phyloP scores from a whole-genome alignment of 2,797 vertebrate genomes.

The Trachops cirrhosus region DNA sequence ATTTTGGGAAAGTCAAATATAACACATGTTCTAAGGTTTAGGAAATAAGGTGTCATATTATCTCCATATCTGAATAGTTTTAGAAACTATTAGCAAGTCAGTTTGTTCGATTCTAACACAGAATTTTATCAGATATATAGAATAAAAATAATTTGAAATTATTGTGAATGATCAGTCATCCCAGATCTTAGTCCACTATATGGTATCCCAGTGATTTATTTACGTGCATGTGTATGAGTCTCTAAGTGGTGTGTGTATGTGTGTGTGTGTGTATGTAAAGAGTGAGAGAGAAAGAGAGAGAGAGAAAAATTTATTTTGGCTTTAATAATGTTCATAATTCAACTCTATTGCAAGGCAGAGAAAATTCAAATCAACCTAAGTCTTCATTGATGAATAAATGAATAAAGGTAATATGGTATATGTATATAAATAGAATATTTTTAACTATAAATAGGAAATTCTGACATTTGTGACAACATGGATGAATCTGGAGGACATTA shows the following conservation, averaged over 20 bases:
- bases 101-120: background rate
- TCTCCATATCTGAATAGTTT: background rate
- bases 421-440: background rate
- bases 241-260: background rate
- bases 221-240: background rate
- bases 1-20: background rate
- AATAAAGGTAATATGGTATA: background rate
- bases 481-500: background rate
- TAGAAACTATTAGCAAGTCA: background rate
- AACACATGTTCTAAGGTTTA: background rate
- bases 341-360: background rate
- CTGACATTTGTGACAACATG: background rate
- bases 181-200: background rate
- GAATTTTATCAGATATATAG: background rate
- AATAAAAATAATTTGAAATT: slow-evolving; percentile 2
- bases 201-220: background rate
- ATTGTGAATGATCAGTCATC: background rate
- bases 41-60: background rate
- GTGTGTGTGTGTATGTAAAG: too few relatives aligned
- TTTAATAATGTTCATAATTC: slow-evolving; percentile 16
- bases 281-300: background rate
- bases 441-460: background rate
- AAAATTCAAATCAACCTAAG: background rate
- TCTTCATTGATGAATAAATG: background rate
- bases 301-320: background rate